Base-by-base conservation (phyloP, 2,797 vertebrate genomes). In the Enteromius afrohamiltoni region DNA sequence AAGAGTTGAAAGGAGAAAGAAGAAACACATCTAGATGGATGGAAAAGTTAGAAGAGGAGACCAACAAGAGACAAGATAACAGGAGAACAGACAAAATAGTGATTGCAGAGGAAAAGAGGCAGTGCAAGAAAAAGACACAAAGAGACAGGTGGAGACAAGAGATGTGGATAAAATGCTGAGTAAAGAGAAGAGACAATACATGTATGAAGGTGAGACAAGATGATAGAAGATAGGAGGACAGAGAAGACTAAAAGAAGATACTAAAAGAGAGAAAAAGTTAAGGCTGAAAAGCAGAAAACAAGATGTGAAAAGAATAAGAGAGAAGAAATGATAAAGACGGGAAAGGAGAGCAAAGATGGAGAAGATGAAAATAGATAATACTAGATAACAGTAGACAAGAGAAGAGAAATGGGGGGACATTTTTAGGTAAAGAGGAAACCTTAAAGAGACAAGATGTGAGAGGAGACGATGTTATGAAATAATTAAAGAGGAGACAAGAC, bases 331-430 rank as follows among this genome's bases (percentile, higher is more conserved):
- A 6, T 40, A 13, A 76, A 42, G 10, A 40, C 0, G 34, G 4
- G 4, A 49, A 58, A 58, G 11, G 82, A 85, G 82, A 90, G 89
- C 49, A 89, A 89, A 23, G 55, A n/a, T 4, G 10, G 90, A 91
- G 89, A 90, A 87, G 89, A 79, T 90, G 84, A 91, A 4, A 82
- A 65, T n/a, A 42, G 21, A n/a, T 13, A 37, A 21, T 1, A 73
- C 13, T 8, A 73, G 16, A 31, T 31, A 16, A 88, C 86, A 89
- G 88, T 80, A 86, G 85, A 91, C 89, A 89, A 88, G 89, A 91
- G 90, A 89, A 88, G 88, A 78, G 89, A 88, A 88, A 92, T 89
- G 75, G 86, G 90, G 83, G 75, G 17, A 79, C 58, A 89, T 89
- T 21, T 37, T 79, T 2, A 58, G 16, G n/a, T 21, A 51, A 31